A percentile compares a stretch with the other conserved stretches of the same genome.
phyloP scores from a whole-genome alignment of 2,113 vertebrate species.

The Oreochromis niloticus region DNA sequence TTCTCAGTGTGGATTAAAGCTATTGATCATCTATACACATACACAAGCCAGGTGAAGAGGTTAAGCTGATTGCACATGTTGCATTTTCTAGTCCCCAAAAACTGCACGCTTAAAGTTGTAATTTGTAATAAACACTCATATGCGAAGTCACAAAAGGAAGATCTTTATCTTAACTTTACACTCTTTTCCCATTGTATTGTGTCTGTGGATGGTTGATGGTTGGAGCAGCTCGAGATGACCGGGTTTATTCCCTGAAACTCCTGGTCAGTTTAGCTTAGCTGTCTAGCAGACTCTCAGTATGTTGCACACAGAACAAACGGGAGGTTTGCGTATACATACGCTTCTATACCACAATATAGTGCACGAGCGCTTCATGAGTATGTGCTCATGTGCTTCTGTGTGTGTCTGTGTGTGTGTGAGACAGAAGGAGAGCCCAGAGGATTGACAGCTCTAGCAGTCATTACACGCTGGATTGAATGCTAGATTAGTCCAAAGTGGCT shows the following conservation, averaged over 20 bases:
- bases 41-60: constrained; percentile 5
- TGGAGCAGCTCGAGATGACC: neutral
- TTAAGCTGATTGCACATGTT: constrained; percentile 24
- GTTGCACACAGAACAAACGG: constrained; percentile 47
- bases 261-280: neutral
- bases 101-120: neutral
- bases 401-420: constrained; percentile 36
- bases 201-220: neutral
- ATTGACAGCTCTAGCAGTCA: constrained; percentile 99
- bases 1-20: constrained; percentile 36
- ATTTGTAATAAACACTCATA: constrained; percentile 72
- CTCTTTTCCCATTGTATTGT: neutral
- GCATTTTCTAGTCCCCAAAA: neutral
- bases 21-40: constrained; percentile 46
- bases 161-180: neutral
- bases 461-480: constrained; percentile 99
- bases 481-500: constrained; percentile 99
- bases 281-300: constrained; percentile 15
- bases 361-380: neutral
- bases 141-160: neutral
- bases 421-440: constrained; percentile 88
- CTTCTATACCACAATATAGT: neutral
- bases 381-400: neutral
- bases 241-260: neutral
- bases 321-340: constrained; percentile 9